Conservation (phyloP, 2,888 invertebrate species). For the Seira musarum region DNA sequence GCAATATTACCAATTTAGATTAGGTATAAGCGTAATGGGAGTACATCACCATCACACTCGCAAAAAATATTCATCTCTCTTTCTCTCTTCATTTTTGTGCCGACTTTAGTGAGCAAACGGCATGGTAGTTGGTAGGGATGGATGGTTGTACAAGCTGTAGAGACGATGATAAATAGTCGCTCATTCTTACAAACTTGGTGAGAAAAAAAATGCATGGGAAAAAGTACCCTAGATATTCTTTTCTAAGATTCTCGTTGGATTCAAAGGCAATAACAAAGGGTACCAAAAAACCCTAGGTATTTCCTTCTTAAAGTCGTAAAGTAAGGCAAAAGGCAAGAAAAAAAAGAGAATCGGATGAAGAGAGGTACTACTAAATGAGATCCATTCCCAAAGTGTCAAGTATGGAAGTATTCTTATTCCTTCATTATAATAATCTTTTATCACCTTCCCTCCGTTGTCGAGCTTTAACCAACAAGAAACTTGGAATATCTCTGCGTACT, state of each 20-base stretch:
- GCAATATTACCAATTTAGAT: background rate
- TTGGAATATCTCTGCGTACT: too few relatives aligned
- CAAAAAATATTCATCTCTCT: constrained; percentile 39
- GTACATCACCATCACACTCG: constrained; percentile 23
- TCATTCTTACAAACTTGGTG: constrained; percentile 50
- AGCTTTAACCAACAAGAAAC: too few relatives aligned
- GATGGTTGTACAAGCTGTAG: too few relatives aligned
- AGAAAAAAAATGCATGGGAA: too few relatives aligned
- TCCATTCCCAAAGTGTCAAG: constrained; percentile 53
- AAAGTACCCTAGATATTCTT: too few relatives aligned
- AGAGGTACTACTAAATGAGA: constrained; percentile 49
- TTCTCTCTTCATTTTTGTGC: background rate
- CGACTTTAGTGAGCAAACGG: too few relatives aligned
- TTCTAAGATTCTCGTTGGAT: too few relatives aligned
- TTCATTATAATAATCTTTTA: constrained; percentile 58
- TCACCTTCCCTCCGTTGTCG: constrained; percentile 36
- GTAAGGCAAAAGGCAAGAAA: background rate
- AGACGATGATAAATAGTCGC: constrained; percentile 55
- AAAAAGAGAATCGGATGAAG: constrained; percentile 13
- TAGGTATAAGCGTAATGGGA: background rate
- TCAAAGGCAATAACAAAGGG: too few relatives aligned
- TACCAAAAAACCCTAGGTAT: too few relatives aligned
- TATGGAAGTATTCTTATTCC: constrained; percentile 40
- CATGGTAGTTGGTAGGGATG: constrained; percentile 17
- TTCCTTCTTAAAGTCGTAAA: constrained; percentile 23